Percentiles rank a stretch among this genome's conserved stretches.
Evolutionary conservation across 2,113 vertebrate genomes (phyloP).

Genomic region (Ancistrus triradiatus): DNA sequence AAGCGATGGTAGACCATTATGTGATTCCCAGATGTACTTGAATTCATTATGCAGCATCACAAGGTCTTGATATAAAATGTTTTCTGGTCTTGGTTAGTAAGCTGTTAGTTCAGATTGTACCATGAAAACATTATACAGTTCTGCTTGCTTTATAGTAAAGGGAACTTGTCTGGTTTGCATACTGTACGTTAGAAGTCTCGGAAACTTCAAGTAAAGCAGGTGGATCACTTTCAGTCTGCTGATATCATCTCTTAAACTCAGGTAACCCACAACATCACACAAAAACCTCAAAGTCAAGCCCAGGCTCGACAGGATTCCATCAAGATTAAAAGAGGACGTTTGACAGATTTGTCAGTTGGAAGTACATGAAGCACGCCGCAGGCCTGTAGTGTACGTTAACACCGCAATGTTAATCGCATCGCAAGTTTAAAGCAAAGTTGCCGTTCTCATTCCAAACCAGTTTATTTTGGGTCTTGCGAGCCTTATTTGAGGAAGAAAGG

Average conservation of each 20-base stretch:
- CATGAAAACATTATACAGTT: background rate
- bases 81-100: background rate
- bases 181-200: too few relatives aligned
- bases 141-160: background rate
- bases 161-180: background rate
- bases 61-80: background rate
- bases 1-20: background rate
- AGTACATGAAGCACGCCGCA: background rate
- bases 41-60: background rate
- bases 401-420: background rate
- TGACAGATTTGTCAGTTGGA: background rate
- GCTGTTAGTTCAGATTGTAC: background rate
- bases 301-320: background rate
- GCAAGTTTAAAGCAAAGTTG: slow-evolving; percentile 8
- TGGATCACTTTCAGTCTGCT: too few relatives aligned
- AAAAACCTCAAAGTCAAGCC: background rate
- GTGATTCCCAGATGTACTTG: background rate
- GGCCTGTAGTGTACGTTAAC: slow-evolving; percentile 6
- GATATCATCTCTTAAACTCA: too few relatives aligned
- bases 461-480: slow-evolving; percentile 9
- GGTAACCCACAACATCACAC: slow-evolving; percentile 16
- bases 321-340: background rate
- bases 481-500: background rate
- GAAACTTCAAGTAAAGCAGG: too few relatives aligned
- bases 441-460: background rate